A percentile compares a stretch with the other conserved stretches of the same genome.
These are phyloP conservation scores for Xyliphius kryptos DNA, from an alignment of 2,113 vertebrate genomes.

Conservation along the genomic window DNA sequence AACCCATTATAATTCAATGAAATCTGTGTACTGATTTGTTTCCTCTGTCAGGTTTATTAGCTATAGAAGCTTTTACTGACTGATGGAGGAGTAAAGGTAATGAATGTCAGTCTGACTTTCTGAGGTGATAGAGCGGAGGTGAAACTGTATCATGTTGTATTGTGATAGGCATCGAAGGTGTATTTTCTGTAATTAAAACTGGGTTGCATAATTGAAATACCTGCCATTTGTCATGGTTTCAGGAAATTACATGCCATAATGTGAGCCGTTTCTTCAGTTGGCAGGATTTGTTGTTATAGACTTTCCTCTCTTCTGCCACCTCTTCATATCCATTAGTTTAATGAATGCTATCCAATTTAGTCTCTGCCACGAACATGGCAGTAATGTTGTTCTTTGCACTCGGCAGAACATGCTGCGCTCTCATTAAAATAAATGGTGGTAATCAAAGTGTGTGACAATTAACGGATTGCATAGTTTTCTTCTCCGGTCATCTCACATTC, in stretches of 20 bases:
- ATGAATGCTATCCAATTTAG: slow-evolving; percentile 62
- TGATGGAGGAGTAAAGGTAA: slow-evolving; percentile 47
- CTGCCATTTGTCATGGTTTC: slow-evolving; percentile 48
- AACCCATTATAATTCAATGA: no score
- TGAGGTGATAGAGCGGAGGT: slow-evolving; percentile 26
- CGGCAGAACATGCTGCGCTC: slow-evolving; percentile 43
- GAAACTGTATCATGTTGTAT: slow-evolving; percentile 47
- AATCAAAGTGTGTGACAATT: slow-evolving; percentile 67
- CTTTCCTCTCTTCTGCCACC: slow-evolving; percentile 40
- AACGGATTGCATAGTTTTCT: slow-evolving; percentile 51
- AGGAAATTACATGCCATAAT: slow-evolving; percentile 52
- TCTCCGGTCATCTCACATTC: slow-evolving; percentile 20
- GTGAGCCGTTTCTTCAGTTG: slow-evolving; percentile 52
- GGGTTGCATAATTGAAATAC: slow-evolving; percentile 55
- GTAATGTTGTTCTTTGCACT: slow-evolving; percentile 47
- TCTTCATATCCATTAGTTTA: slow-evolving; percentile 68
- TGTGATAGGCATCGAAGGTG: slow-evolving; percentile 51
- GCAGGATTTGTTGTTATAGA: slow-evolving; percentile 51
- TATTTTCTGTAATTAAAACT: slow-evolving; percentile 63
- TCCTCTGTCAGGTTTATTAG: slow-evolving; percentile 47
- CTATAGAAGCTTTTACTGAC: slow-evolving; percentile 9
- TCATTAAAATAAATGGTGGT: slow-evolving; percentile 68
- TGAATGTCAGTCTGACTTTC: slow-evolving; percentile 47
- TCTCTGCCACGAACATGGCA: slow-evolving; percentile 45
- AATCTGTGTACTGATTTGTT: slow-evolving; percentile 4